A percentile compares a stretch with the other conserved stretches of the same genome.
phyloP scores from a whole-genome alignment of 2,113 vertebrate genomes.

The mouse (Mus musculus) region GRCm39 chr4:36065501-36066000 shows the following conservation, averaged over 20 bases:
- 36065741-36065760: not conserved
- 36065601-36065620: too few relatives aligned
- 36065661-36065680: not conserved
- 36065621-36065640: not conserved
- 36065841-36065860: not conserved
- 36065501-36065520: too few relatives aligned
- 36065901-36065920: not conserved
- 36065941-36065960: constrained; percentile 2
- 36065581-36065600: too few relatives aligned
- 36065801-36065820: not conserved
- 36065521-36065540: too few relatives aligned
- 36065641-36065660: not conserved
- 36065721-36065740: not conserved
- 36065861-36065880: not conserved
- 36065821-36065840: not conserved
- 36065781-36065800: not conserved
- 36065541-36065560: too few relatives aligned
- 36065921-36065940: constrained; percentile 50
- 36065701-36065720: not conserved
- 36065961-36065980: not conserved
- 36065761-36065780: not conserved
- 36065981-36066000: constrained; percentile 19
- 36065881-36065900: constrained; percentile 7
- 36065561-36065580: too few relatives aligned
- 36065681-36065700: not conserved